phyloP scores from a whole-genome alignment of 1,140 invertebrate species.

The Pseudomyrmex sp. region DNA sequence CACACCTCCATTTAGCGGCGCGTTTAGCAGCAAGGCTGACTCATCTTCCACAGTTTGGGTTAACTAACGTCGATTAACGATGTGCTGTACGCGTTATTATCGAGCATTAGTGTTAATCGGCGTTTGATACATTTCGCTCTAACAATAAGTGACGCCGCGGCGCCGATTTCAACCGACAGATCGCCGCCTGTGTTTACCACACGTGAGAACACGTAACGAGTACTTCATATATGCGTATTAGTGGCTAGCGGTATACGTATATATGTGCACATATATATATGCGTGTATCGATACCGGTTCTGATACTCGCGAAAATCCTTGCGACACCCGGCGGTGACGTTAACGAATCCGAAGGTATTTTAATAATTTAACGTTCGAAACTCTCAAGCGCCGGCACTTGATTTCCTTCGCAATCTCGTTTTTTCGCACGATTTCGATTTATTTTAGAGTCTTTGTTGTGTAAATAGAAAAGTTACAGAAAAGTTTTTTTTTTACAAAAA shows the following conservation, averaged over 20 bases:
- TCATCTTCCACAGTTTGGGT: constrained; percentile 1
- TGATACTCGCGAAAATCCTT: background rate
- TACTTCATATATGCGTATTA: no score
- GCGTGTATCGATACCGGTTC: constrained; percentile 9
- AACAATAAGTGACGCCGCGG: background rate
- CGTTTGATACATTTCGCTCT: background rate
- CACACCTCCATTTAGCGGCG: constrained; percentile 5
- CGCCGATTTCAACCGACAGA: background rate
- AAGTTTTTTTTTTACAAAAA: background rate
- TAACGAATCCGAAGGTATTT: background rate
- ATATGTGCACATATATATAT: no score
- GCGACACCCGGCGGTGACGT: background rate
- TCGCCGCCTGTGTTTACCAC: background rate
- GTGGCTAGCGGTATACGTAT: no score
- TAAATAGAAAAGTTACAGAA: background rate
- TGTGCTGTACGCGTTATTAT: background rate
- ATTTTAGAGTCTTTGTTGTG: no score
- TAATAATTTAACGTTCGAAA: background rate
- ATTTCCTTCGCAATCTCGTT: constrained; percentile 9
- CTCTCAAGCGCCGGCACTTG: background rate
- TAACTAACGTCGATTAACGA: constrained; percentile 19
- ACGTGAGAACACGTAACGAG: background rate
- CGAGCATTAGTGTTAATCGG: background rate
- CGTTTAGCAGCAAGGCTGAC: constrained; percentile 2
- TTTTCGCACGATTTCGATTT: background rate